Percentiles rank a stretch among this genome's conserved stretches.
phyloP scores from a whole-genome alignment of 2,113 vertebrate species.

The Chaetodon auriga region DNA sequence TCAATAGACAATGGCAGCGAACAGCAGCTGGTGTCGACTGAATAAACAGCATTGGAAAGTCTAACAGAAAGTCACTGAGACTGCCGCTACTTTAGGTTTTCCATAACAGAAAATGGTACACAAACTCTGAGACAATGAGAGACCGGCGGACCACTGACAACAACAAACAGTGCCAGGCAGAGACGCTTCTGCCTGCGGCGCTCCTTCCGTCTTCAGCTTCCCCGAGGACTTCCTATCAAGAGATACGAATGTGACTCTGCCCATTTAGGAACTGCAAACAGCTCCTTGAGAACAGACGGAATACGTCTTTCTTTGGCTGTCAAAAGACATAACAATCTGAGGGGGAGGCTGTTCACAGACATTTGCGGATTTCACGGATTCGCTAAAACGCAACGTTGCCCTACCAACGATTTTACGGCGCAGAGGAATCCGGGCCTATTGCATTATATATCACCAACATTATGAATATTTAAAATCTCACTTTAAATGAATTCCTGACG shows the following conservation, averaged over 20 bases:
- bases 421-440: conserved; percentile 37
- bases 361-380: conserved; percentile 56
- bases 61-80: conserved; percentile 53
- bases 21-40: conserved; percentile 63
- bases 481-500: conserved; percentile 37
- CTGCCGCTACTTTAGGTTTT: conserved; percentile 30
- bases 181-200: conserved; percentile 44
- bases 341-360: conserved; percentile 56
- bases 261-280: conserved; percentile 61
- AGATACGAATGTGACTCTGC: conserved; percentile 49
- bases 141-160: conserved; percentile 44
- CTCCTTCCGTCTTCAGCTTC: conserved; percentile 43
- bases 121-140: conserved; percentile 54
- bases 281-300: conserved; percentile 56
- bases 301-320: conserved; percentile 58
- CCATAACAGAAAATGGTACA: conserved; percentile 33
- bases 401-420: conserved; percentile 35
- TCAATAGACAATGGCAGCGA: conserved; percentile 56
- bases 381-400: conserved; percentile 33
- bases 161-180: conserved; percentile 60
- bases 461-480: conserved; percentile 41
- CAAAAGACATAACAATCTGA: conserved; percentile 51
- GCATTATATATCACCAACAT: conserved; percentile 38
- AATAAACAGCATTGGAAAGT: conserved; percentile 55
- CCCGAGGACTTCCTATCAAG: conserved; percentile 51